Base-by-base conservation (phyloP, 1,140 invertebrate genomes). In the Nixonia krombeini region DNA sequence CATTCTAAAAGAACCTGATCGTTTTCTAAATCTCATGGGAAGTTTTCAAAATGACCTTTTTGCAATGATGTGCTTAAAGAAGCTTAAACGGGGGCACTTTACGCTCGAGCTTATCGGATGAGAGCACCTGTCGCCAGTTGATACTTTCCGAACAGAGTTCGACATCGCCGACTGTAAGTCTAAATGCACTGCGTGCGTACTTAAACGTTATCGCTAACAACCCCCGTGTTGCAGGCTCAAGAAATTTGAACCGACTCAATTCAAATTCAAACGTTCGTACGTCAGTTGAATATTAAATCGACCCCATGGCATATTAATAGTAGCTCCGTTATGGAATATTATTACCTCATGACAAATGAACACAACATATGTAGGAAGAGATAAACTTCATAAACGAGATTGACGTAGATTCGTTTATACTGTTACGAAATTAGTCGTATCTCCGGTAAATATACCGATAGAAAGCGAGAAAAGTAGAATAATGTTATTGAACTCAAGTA, bases 21-120 rank as follows among this genome's bases (percentile, higher is more conserved):
- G 31, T 33, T 57, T 57, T 1, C 25, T 26, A 46, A 41, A 41
- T 9, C 33, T 53, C 49, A 26, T 35, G 37, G 44, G 23, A 49
- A 47, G 49, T 52, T 58, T 53, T 47, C 58, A 65, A 65, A 65
- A 49, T 65, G 55, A 58, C 44, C 55, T 65, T 65, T 58, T 49
- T 53, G n/a, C n/a, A n/a, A n/a, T n/a, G 55, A 33, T 65, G 42
- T 16, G 49, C 62, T 58, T 52, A 65, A 65, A 65, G 53, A 65
- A 65, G 62, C 62, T 65, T 65, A 65, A 65, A 45, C 31, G 47
- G 47, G 28, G 46, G 47, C 42, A 26, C 46, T 61, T 50, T 56
- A 52, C 41, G 37, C 35, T 45, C 46, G 25, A 51, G 52, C 46
- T 56, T 64, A 64, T 64, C 61, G 42, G 31, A 45, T 23, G 21